These are phyloP conservation scores for Cyanistes caeruleus DNA, from an alignment of 2,113 vertebrate genomes.

Conservation along the genomic window DNA sequence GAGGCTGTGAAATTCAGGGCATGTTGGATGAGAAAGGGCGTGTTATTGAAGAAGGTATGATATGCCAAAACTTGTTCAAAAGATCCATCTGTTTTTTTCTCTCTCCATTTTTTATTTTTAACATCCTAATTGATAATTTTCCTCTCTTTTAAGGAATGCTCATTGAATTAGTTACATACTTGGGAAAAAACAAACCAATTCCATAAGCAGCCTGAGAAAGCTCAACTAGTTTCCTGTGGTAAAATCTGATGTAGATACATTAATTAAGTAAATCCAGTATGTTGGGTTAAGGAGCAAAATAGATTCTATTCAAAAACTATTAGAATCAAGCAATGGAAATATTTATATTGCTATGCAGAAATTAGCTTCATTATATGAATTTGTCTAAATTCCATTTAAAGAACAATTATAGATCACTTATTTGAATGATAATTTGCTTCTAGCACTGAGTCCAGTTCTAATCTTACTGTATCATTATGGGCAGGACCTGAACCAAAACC, in stretches of 20 bases:
- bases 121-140: not conserved
- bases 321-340: not conserved
- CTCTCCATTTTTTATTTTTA: not conserved
- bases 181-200: not conserved
- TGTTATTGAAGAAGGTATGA: slow-evolving; percentile 95
- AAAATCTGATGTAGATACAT: not conserved
- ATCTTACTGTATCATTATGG: not conserved
- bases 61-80: not conserved
- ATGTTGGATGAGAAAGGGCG: slow-evolving; percentile 98
- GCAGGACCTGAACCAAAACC: slow-evolving; percentile 95
- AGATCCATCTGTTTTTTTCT: not conserved
- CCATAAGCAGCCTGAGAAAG: not conserved
- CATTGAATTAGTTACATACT: not conserved
- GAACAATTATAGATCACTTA: not conserved
- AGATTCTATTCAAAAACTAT: not conserved
- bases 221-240: not conserved
- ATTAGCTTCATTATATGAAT: not conserved
- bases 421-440: not conserved
- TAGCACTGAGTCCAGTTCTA: not conserved
- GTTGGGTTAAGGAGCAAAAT: not conserved
- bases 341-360: not conserved
- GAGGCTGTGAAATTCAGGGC: slow-evolving; percentile 98
- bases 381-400: not conserved
- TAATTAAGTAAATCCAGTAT: not conserved
- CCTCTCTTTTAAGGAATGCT: too few species aligned